Base-by-base conservation (phyloP, 1,140 invertebrate species). In the Drosophila tropicalis region DNA sequence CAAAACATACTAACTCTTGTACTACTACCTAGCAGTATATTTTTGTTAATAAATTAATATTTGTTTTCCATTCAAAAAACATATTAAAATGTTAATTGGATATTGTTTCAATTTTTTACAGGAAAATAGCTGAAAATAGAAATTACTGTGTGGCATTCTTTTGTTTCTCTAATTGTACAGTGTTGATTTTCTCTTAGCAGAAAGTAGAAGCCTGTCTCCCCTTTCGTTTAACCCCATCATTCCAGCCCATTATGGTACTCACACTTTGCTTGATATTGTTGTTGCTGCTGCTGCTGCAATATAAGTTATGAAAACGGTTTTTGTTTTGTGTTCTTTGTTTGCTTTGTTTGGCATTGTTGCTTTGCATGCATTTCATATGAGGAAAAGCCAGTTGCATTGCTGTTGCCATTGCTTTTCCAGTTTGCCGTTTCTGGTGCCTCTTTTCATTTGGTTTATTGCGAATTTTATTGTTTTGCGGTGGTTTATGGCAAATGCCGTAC, bases 401-500 rank as follows among this genome's bases (percentile, higher is more conserved):
- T 51, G 17, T 51, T 51, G 6, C 44, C 17, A 51, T 51, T 51
- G 44, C 44, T 51, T 10, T 51, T 51, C 10, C 44, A 51, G 79
- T 79, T 79, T 69, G 72, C 72, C 72, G 74, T 74, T 70, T 70
- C 72, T 75, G 79, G 66, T 79, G 76, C 67, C 72, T 70, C 70
- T 87, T 87, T 86, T 79, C 83, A 87, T 87, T 86, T 86, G 83
- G 83, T 76, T 86, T 87, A 86, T 86, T 86, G 83, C 84, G 83
- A 87, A 77, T 87, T 86, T 87, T 86, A 86, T 87, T 87, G 83
- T 89, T 87, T 79, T 83, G 81, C 67, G 83, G 83, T 87, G 71
- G 69, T 86, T 87, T 72, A 86, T 83, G 83, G 76, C 76, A 76
- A 76, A 62, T 58, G 73, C 74, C 70, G 58, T 40, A 76, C 60